Evolutionary conservation across 2,113 vertebrate species (phyloP).

Genomic region (Bagarius yarrelli): DNA sequence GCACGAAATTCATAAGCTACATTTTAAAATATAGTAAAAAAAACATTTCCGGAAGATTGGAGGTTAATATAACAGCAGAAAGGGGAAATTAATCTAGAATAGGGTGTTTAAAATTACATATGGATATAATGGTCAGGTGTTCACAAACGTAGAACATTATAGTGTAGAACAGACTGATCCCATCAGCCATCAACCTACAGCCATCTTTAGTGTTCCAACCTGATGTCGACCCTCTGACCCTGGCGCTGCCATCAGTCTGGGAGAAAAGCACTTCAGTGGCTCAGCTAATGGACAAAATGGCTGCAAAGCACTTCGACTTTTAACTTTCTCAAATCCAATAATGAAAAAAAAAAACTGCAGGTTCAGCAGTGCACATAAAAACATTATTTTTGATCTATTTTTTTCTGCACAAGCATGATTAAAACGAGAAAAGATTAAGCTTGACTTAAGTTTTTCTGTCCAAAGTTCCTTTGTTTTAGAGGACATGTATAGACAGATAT

Average conservation of each 20-base stretch:
- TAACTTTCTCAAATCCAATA: constrained; percentile 40
- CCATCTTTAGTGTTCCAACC: constrained; percentile 80
- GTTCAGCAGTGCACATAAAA: constrained; percentile 83
- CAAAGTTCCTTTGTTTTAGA: background rate
- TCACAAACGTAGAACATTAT: too few relatives aligned
- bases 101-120: too few relatives aligned
- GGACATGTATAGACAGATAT: constrained; percentile 2
- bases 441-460: constrained; percentile 71
- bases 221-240: constrained; percentile 61
- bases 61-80: too few relatives aligned
- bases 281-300: constrained; percentile 76
- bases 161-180: constrained; percentile 81
- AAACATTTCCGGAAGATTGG: too few relatives aligned
- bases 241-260: constrained; percentile 74
- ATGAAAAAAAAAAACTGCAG: constrained; percentile 49
- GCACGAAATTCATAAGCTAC: too few relatives aligned
- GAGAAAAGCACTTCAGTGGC: constrained; percentile 88
- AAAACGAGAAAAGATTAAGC: constrained; percentile 80
- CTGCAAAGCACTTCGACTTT: constrained; percentile 84
- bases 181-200: constrained; percentile 80
- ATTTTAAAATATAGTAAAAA: too few relatives aligned
- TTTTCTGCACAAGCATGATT: constrained; percentile 70
- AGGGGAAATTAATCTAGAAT: too few relatives aligned
- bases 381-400: constrained; percentile 36
- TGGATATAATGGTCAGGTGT: too few relatives aligned